Evolutionary conservation across 2,797 vertebrate species (phyloP), one percentile per base, ranked within the genome.

Genomic region (Avahi laniger): DNA sequence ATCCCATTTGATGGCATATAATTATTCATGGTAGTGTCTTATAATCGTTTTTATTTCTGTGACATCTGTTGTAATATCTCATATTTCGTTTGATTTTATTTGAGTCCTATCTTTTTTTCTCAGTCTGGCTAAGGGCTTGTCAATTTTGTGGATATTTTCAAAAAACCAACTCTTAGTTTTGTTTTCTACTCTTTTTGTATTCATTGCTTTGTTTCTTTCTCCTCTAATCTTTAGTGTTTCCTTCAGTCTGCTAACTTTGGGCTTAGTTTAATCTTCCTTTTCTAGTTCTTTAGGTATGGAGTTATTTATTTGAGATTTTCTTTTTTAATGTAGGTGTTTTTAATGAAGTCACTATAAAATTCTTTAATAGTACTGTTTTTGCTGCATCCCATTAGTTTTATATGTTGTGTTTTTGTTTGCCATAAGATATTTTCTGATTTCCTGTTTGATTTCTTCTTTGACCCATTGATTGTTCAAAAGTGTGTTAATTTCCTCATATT

Each of bases 391-490:
- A 12, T 91, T 65, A 18, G 33, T 65, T 93, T 87, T 93, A 41
- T 78, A 13, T 92, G n/a, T 28, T 90, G 10, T 57, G 14, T 59
- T 89, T 93, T 78, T 13, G 83, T 84, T 95, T 92, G 69, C 63
- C 3, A 78, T 13, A 65, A 78, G 73, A n/a, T 89, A 41, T 65
- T 90, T 90, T 90, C 59, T 78, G 20, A 63, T 78, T 81, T 92
- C 33, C 22, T 48, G 35, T 54, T 92, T 85, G 57, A 67, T 72
- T 85, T 78, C 61, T 73, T 90, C 8, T 46, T 89, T 35, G 48
- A 67, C 2, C 28, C 50, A 61, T 14, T 67, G 57, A 41, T 85
- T 89, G 41, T 89, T 81, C 18, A 52, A 59, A 50, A 89, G 28
- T 92, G 8, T 83, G 9, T 59, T 89, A 73, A 84, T 80, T 73